phyloP scores from a whole-genome alignment of 2,888 invertebrate genomes.

The Nephrotoma appendiculata region DNA sequence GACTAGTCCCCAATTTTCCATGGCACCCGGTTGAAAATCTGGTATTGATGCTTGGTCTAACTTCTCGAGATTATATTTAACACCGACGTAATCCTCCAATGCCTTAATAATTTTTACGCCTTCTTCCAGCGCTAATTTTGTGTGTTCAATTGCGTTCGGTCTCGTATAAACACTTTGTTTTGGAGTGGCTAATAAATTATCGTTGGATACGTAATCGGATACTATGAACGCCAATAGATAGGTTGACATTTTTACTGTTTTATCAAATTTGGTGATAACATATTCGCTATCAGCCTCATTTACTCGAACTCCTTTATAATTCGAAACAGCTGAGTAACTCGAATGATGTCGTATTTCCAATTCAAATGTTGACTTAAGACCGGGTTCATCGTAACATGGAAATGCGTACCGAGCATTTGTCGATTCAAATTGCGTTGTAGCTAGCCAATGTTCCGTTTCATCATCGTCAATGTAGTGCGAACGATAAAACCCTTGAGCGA shows the following conservation, averaged over 20 bases:
- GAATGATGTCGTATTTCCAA: slow-evolving; percentile 43
- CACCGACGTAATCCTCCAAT: slow-evolving; percentile 52
- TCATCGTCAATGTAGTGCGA: slow-evolving; percentile 29
- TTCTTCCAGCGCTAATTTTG: slow-evolving; percentile 11
- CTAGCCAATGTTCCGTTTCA: slow-evolving; percentile 25
- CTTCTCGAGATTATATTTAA: slow-evolving; percentile 58
- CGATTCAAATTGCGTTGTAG: slow-evolving; percentile 53
- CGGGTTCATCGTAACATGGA: slow-evolving; percentile 68
- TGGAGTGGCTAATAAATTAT: slow-evolving; percentile 16
- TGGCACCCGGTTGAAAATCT: slow-evolving; percentile 62
- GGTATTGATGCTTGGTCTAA: slow-evolving; percentile 71
- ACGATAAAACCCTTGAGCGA: slow-evolving; percentile 44
- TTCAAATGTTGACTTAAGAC: slow-evolving; percentile 47
- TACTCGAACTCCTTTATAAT: slow-evolving; percentile 32
- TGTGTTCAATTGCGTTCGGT: slow-evolving; percentile 9
- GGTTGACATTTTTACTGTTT: slow-evolving; percentile 53
- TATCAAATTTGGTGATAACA: slow-evolving; percentile 32
- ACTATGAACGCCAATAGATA: slow-evolving; percentile 75
- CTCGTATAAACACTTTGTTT: slow-evolving; percentile 24
- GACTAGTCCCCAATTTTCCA: slow-evolving; percentile 63
- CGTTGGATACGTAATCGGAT: slow-evolving; percentile 37
- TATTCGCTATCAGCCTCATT: slow-evolving; percentile 10
- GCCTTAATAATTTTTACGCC: slow-evolving; percentile 14
- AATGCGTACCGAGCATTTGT: slow-evolving; percentile 51
- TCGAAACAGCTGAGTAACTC: slow-evolving; percentile 28